These are phyloP conservation scores for Myathropa florea DNA, from an alignment of 2,888 invertebrate species.

Conservation along the genomic window DNA sequence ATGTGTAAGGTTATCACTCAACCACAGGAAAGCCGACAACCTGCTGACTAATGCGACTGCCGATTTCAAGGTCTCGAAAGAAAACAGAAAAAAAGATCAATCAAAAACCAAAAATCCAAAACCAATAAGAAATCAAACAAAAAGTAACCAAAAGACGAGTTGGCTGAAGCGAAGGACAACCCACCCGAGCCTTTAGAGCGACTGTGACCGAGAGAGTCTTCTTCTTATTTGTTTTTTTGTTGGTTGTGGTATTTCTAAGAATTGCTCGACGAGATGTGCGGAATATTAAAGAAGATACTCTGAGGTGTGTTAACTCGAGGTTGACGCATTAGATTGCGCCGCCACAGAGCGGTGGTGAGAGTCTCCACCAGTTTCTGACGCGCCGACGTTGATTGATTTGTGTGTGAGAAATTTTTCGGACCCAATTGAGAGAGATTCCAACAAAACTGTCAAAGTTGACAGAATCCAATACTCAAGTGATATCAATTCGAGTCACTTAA, in stretches of 20 bases:
- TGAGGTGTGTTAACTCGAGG: slow-evolving; percentile 12
- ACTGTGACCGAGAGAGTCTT: too few relatives aligned
- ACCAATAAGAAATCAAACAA: neutral
- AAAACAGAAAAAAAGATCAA: neutral
- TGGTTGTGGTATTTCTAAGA: slow-evolving; percentile 20
- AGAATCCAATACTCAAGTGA: neutral
- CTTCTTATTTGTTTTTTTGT: neutral
- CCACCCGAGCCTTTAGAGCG: slow-evolving; percentile 17
- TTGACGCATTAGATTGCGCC: slow-evolving; percentile 1
- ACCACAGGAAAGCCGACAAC: slow-evolving; percentile 36
- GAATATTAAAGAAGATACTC: slow-evolving; percentile 19
- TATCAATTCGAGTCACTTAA: neutral
- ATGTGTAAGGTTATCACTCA: slow-evolving; percentile 22
- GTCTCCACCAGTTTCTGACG: neutral
- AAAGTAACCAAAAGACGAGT: slow-evolving; percentile 14
- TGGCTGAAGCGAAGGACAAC: slow-evolving; percentile 54
- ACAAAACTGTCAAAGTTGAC: neutral
- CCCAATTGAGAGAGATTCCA: neutral
- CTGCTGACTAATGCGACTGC: slow-evolving; percentile 55
- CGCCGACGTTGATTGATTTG: slow-evolving; percentile 5
- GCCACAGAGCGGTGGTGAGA: neutral
- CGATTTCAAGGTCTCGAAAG: slow-evolving; percentile 48
- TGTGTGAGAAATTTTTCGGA: neutral
- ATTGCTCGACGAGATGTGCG: neutral
- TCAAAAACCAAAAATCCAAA: neutral